Evolutionary conservation across 1,140 invertebrate species (phyloP), one percentile per base, ranked within the genome.

Genomic region (Andricus grossulariae): DNA sequence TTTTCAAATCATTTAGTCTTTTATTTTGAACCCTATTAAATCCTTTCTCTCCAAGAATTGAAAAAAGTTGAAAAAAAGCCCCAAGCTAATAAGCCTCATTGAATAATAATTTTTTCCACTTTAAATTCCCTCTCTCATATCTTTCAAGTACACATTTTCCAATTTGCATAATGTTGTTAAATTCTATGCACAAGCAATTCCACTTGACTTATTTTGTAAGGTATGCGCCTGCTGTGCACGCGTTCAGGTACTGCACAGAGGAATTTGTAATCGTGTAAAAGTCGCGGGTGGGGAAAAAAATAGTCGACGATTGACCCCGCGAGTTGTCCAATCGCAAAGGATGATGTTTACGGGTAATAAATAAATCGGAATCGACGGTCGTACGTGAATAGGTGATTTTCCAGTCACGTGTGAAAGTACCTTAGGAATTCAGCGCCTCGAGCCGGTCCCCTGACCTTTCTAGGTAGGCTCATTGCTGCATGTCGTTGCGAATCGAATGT

Each of bases 381-480:
- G 50, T 81, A 82, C 25, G 73, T 74, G 80, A 83, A 86, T 83
- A 78, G 77, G 74, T 82, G 85, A 86, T 88, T 89, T 87, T 80
- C 84, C 85, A 88, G 85, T 88, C 86, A 88, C 86, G 86, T 88
- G 87, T 89, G 87, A 89, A 89, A 89, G 88, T 87, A 86, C 82
- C 82, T 84, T 75, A 83, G 83, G 88, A 88, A 88, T 88, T 79
- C 79, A 83, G 77, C 80, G 77, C 71, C 73, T 74, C 16, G 73
- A 84, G 81, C 82, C 84, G 75, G 84, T 87, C 86, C 76, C 80
- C 77, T 87, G 85, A 88, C 88, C 87, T 88, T 88, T 87, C 84
- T 80, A 73, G 80, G 72, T 77, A 71, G 74, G 49, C 76, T 80
- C 57, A 16, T 15, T 60, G 25, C 25, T 32, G 74, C 32, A n/a